Evolutionary conservation across 2,797 vertebrate species (phyloP).

Genomic region (Acridotheres tristis): DNA sequence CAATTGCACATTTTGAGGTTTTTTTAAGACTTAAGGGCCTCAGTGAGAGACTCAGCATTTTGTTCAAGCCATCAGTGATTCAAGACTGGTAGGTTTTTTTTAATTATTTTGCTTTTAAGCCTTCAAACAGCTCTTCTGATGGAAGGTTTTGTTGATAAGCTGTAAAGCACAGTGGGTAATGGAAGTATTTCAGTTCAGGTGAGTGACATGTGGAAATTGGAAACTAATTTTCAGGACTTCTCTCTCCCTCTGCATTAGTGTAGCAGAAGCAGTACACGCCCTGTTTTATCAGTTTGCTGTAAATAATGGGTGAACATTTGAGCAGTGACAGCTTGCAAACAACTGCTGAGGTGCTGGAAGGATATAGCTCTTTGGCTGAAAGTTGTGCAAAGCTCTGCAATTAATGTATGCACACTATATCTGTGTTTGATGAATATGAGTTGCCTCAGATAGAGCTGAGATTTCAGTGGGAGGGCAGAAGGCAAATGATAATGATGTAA

Average conservation of each 20-base stretch:
- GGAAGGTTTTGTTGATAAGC: neutral
- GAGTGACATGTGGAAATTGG: neutral
- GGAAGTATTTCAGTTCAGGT: neutral
- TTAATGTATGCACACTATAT: neutral
- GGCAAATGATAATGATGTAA: neutral
- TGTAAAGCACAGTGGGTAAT: neutral
- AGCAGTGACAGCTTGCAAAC: neutral
- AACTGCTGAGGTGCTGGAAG: neutral
- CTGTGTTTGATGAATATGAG: fast-evolving
- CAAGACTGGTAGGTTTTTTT: neutral
- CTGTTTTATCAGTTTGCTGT: neutral
- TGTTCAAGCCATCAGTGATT: neutral
- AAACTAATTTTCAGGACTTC: neutral
- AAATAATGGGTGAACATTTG: neutral
- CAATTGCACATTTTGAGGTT: neutral
- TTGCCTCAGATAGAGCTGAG: neutral
- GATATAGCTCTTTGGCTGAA: neutral
- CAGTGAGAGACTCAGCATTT: neutral
- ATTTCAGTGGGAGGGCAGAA: neutral
- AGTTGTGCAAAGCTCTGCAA: neutral
- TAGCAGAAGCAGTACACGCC: neutral
- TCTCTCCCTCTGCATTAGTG: neutral
- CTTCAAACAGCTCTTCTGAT: neutral
- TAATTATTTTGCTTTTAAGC: neutral
- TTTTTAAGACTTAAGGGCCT: neutral